These are phyloP conservation scores for Cotesia vestalis DNA, from an alignment of 1,140 invertebrate genomes.

Conservation along the genomic window DNA sequence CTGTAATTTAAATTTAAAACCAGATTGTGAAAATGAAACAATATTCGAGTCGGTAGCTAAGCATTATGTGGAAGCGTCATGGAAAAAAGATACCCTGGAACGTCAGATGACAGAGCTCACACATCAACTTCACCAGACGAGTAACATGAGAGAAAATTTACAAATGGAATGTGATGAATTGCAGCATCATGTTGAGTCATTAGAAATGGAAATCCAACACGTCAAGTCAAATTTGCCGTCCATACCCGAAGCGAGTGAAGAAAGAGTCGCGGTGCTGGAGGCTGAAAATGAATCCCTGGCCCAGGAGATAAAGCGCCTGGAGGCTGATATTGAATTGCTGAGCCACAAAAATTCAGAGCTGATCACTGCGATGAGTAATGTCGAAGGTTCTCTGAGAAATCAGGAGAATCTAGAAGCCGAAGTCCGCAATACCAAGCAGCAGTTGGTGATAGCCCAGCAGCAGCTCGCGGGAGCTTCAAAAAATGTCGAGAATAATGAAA, in stretches of 20 bases:
- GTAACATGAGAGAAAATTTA: constrained; percentile 53
- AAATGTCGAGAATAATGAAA: constrained; percentile 47
- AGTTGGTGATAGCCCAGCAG: constrained; percentile 48
- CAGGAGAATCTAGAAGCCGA: constrained; percentile 51
- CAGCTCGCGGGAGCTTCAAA: constrained; percentile 39
- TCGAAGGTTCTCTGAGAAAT: constrained; percentile 42
- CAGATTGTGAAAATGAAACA: constrained; percentile 42
- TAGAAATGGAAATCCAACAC: constrained; percentile 54
- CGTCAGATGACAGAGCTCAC: constrained; percentile 55
- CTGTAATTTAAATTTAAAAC: constrained; percentile 46
- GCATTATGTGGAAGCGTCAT: constrained; percentile 54
- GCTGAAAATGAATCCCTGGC: constrained; percentile 57
- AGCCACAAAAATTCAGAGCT: constrained; percentile 66
- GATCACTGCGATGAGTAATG: constrained; percentile 42
- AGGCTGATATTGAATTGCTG: constrained; percentile 67
- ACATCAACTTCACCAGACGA: constrained; percentile 53
- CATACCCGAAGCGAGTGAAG: constrained; percentile 62
- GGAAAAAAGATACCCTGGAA: constrained; percentile 62
- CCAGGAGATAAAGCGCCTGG: constrained; percentile 58
- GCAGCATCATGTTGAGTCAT: constrained; percentile 56
- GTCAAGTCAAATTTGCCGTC: constrained; percentile 57
- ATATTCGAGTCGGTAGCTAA: constrained; percentile 54
- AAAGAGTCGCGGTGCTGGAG: constrained; percentile 56
- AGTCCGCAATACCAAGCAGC: constrained; percentile 47
- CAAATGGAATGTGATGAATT: constrained; percentile 58